These are phyloP conservation scores for Penaeus indicus DNA, from an alignment of 1,140 invertebrate species.

Conservation along the genomic window DNA sequence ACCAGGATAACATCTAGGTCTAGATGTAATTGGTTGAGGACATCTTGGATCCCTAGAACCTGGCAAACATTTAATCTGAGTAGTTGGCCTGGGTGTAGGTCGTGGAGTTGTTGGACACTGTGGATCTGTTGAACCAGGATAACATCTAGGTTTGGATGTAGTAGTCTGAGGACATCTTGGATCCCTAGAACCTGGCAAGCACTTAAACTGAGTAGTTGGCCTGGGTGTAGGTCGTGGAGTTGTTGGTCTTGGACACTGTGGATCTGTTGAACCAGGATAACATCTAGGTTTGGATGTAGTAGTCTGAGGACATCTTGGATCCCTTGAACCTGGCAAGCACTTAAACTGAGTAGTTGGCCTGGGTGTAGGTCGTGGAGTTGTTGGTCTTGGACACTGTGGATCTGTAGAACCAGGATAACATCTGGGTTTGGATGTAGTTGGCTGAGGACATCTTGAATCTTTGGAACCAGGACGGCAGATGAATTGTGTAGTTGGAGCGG, in stretches of 20 bases:
- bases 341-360: constrained; percentile 16
- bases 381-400: constrained; percentile 22
- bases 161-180: constrained; percentile 1
- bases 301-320: constrained; percentile 68
- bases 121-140: constrained; percentile 65
- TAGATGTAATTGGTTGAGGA: constrained; percentile 9
- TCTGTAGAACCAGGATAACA: constrained; percentile 37
- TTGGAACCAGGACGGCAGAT: background rate
- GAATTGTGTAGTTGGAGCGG: background rate
- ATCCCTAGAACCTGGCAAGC: background rate
- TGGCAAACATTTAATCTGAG: background rate
- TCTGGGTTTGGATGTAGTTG: constrained; percentile 9
- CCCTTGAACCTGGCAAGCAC: background rate
- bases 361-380: constrained; percentile 65
- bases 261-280: too few species aligned
- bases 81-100: constrained; percentile 34
- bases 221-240: background rate
- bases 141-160: background rate
- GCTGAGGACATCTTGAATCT: constrained; percentile 30
- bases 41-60: constrained; percentile 24
- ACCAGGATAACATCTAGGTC: background rate
- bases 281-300: background rate
- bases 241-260: background rate
- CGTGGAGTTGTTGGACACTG: constrained; percentile 69
- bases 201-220: background rate